Evolutionary conservation across 2,888 invertebrate species (phyloP), one percentile per base, ranked within the genome.

Genomic region (Meghimatium bilineatum): DNA sequence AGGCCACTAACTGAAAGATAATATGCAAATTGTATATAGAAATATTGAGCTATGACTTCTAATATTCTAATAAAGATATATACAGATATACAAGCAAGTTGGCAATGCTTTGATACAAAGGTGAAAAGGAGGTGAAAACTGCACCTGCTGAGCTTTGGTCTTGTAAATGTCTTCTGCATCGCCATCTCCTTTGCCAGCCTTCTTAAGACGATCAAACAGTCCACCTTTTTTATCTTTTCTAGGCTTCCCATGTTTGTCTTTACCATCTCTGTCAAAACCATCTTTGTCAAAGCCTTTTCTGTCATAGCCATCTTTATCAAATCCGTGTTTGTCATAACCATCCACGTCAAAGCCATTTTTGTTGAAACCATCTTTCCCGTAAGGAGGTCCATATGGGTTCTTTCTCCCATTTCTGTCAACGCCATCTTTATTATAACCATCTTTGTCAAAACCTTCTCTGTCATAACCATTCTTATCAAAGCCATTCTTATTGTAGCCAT

Each of bases 191-290:
- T 84, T 72, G 32, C 78, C 76, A 60, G 79, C 77, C 63, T 86
- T 82, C 44, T 80, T 77, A 74, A 86, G 85, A 67, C 86, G 84
- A 34, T 87, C 87, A 67, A 88, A 87, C 14, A 89, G 80, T 38
- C 87, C 88, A 38, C 83, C 67, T 84, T 84, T 71, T 83, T 82
- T 82, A 83, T 85, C 82, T 85, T 87, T 78, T 17, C 67, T 36
- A 20, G 74, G 74, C 38, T 78, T 78, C 2, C 78, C 78, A 67
- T 67, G 60, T 77, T 38, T 77, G 63, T 77, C 76, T 60, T 77
- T 74, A 76, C 85, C 63, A 63, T 67, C 20, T 81, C 83, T 72
- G 78, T 69, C 78, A 78, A 66, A 78, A 10, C 63, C 78, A 78
- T 80, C 44, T 44, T 80, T 74, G 14, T 74, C 74, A 74, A 20